Base-by-base conservation (phyloP, 2,888 invertebrate genomes). In the Neoscelio sp. region DNA sequence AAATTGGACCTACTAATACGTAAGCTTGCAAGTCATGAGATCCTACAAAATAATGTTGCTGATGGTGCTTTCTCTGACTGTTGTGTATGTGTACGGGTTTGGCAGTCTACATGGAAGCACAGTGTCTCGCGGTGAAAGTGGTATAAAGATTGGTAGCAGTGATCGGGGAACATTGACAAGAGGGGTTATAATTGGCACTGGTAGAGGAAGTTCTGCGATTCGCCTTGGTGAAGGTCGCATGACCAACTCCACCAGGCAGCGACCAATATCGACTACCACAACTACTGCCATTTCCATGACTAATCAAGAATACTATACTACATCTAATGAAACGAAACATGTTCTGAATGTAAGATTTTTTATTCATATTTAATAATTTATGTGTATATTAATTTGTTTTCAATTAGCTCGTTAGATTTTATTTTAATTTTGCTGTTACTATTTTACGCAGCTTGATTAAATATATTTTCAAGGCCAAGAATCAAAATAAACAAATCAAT, bases 71-170 rank as follows among this genome's bases (percentile, higher is more conserved):
- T 38, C 65, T 10, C 44, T 80, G 44, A 23, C 68, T 48, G 54
- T 80, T 56, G 73, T 75, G 33, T 33, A 73, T 15, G 78, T 78
- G 28, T 62, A 78, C 33, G 78, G 82, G 18, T 40, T 82, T n/a
- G 82, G 82, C 50, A 80, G 80, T 58, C 80, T 83, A 1, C 83
- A 83, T 20, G 82, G 78, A 3, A 84, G 82, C 17, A 84, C 84
- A 7, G 80, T 86, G 8, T 85, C 86, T 15, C 83, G 90, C 26
- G 87, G 87, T 1, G 89, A 88, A 60, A 90, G 89, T 58, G 87
- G 89, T 10, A 87, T 91, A 46, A 89, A 89, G 70, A 87, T 91
- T 54, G 90, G 90, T 18, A 84, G 80, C 28, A 82, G 64, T 48
- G 85, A 86, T 4, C 83, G 87, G 5, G 83, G 86, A 2, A 70